These are phyloP conservation scores for Aphelinus atriplicis DNA, from an alignment of 1,140 invertebrate species.

Conservation along the genomic window DNA sequence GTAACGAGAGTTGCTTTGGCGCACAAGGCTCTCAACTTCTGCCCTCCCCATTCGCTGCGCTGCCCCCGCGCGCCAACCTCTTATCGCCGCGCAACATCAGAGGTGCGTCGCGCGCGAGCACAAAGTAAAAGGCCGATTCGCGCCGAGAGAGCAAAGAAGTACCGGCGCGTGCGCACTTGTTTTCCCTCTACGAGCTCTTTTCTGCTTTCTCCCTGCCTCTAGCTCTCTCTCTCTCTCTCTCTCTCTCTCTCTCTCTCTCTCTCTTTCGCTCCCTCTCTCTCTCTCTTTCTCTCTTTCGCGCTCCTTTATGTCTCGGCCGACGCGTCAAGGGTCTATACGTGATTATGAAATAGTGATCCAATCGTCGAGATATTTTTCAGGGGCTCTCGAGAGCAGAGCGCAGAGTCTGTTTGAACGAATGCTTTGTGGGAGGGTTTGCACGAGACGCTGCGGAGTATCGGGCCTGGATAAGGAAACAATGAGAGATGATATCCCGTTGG, in stretches of 20 bases:
- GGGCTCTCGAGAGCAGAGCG: no score
- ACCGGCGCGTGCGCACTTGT: no score
- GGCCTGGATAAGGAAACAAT: no score
- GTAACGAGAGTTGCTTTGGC: no score
- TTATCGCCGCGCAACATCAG: conserved; percentile 4
- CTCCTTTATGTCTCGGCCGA: background rate
- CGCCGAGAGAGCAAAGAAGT: no score
- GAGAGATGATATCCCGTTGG: background rate
- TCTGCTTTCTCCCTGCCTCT: background rate
- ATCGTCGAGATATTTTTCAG: background rate
- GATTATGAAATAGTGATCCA: conserved; percentile 5
- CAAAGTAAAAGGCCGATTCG: conserved; percentile 13
- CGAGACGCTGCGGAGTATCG: no score
- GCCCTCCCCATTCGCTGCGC: no score
- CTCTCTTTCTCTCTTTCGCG: background rate
- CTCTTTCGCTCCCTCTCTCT: background rate
- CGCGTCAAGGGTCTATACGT: background rate
- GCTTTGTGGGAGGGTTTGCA: no score
- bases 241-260: background rate
- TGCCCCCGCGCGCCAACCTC: no score
- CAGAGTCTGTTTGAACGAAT: no score
- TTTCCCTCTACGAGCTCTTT: no score
- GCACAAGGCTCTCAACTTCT: no score
- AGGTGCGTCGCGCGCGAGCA: background rate
- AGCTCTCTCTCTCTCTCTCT: background rate